Percentiles rank a stretch among this genome's conserved stretches.
Conservation (phyloP, 1,140 invertebrate genomes). For the Drosophila subpulchrella region DNA sequence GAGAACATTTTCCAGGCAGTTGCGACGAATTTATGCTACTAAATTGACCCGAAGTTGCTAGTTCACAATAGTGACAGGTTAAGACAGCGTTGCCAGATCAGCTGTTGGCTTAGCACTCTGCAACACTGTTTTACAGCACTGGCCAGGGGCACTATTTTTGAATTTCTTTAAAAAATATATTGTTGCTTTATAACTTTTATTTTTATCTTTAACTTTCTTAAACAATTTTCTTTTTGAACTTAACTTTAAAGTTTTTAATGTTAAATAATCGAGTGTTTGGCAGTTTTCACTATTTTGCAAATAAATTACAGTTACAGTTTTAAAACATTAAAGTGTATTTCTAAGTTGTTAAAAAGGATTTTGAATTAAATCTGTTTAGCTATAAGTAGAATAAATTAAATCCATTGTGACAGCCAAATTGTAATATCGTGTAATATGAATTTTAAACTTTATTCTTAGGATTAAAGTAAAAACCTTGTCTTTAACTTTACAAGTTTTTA, state of each 20-base stretch:
- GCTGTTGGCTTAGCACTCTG: background rate
- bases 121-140: constrained; percentile 13
- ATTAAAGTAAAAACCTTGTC: constrained; percentile 1
- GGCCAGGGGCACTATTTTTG: background rate
- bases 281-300: background rate
- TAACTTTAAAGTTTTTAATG: background rate
- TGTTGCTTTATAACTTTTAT: constrained; percentile 5
- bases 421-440: background rate
- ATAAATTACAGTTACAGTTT: background rate
- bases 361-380: no score
- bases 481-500: constrained; percentile 77
- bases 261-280: constrained; percentile 1
- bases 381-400: background rate
- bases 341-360: background rate
- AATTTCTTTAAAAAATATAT: background rate
- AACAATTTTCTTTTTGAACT: constrained; percentile 1
- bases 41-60: constrained; percentile 64
- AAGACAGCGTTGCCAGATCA: constrained; percentile 20
- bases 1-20: constrained; percentile 84
- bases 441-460: background rate
- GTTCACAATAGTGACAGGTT: constrained; percentile 64
- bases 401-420: background rate
- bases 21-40: constrained; percentile 70
- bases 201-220: background rate
- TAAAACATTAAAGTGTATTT: background rate